phyloP scores from a whole-genome alignment of 2,888 invertebrate species.

The Eledona agricola region DNA sequence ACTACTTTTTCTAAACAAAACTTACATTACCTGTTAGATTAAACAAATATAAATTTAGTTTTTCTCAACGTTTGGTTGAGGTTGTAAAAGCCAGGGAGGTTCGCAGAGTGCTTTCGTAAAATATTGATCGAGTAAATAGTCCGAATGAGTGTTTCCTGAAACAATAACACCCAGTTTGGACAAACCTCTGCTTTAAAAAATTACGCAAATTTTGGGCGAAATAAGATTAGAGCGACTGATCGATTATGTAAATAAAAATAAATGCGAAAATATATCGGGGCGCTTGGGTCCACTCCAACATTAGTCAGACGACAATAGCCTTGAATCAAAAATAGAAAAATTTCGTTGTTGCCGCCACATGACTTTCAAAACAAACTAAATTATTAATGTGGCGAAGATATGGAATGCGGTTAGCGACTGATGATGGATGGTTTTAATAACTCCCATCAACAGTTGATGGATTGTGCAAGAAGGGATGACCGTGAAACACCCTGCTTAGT shows the following conservation, averaged over 20 bases:
- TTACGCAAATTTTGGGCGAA: too few relatives aligned
- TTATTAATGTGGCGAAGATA: conserved; percentile 8
- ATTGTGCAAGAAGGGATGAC: conserved; percentile 2
- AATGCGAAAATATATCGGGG: conserved; percentile 17
- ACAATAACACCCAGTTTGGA: too few relatives aligned
- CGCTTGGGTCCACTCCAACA: conserved; percentile 11
- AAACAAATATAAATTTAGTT: too few relatives aligned
- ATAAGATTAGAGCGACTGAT: too few relatives aligned
- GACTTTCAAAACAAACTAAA: conserved; percentile 11
- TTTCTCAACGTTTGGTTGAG: too few relatives aligned
- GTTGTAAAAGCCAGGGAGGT: too few relatives aligned
- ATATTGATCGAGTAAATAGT: too few relatives aligned
- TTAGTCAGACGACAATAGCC: conserved; percentile 8
- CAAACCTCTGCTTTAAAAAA: too few relatives aligned
- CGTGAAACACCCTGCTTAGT: conserved; percentile 21
- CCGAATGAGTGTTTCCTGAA: too few relatives aligned
- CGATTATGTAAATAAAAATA: conserved; percentile 13
- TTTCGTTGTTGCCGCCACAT: conserved; percentile 14
- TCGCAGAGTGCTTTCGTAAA: too few relatives aligned
- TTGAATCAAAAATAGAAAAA: conserved; percentile 15
- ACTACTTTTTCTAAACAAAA: too few relatives aligned
- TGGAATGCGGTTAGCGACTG: neutral
- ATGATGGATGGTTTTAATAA: conserved; percentile 15
- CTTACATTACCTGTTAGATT: too few relatives aligned
- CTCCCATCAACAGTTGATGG: conserved; percentile 6